phyloP scores from a whole-genome alignment of 2,888 invertebrate genomes.

The Chydorus sphaericus region DNA sequence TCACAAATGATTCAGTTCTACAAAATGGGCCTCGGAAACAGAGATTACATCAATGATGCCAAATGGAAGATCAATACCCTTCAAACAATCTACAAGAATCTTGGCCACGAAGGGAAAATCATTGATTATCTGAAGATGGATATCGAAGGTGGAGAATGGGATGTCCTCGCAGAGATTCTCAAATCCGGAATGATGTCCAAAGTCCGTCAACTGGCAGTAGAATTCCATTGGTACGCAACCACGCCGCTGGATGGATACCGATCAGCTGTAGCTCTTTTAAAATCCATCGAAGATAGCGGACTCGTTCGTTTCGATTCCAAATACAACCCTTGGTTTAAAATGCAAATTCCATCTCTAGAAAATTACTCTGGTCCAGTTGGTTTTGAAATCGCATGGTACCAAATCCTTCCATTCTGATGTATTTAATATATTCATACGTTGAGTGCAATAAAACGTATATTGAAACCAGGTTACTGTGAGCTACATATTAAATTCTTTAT shows the following conservation, averaged over 20 bases:
- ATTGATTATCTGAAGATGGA: constrained; percentile 13
- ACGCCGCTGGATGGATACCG: not conserved
- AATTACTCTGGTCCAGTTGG: not conserved
- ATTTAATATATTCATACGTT: no score
- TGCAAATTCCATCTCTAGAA: not conserved
- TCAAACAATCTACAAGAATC: constrained; percentile 1
- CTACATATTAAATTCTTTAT: no score
- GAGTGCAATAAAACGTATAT: no score
- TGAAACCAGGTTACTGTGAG: no score
- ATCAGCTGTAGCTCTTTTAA: not conserved
- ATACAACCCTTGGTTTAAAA: not conserved
- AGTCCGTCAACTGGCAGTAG: constrained; percentile 3
- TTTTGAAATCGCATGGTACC: constrained; percentile 1
- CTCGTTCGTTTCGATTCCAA: constrained; percentile 6
- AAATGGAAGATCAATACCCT: not conserved
- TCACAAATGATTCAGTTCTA: not conserved
- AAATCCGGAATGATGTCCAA: not conserved
- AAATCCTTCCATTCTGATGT: not conserved
- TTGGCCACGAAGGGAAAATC: not conserved
- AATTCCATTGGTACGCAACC: not conserved
- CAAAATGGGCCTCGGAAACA: not conserved
- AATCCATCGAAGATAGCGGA: not conserved
- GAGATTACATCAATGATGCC: not conserved
- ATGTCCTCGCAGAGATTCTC: not conserved
- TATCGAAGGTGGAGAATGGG: constrained; percentile 9